Base-by-base conservation (phyloP, 2,113 vertebrate genomes). In the Halichoerus grypus region DNA sequence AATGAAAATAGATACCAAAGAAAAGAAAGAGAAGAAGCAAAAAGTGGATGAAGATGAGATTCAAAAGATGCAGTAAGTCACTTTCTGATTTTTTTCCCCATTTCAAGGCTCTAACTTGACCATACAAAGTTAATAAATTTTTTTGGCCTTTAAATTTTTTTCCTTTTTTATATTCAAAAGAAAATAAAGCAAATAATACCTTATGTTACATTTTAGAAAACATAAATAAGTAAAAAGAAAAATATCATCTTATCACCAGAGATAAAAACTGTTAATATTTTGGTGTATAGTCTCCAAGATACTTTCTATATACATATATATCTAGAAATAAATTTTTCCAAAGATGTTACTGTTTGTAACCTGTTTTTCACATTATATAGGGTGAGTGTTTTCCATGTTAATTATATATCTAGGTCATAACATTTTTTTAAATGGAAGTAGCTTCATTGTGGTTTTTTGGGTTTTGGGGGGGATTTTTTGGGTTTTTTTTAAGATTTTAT, bases 11-110 rank as follows among this genome's bases (percentile, higher is more conserved):
- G 99, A 99, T 92, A 98, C 99, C 92, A 99, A 99, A 97, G 99
- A 99, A 98, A 99, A 99, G 91, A 99, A 99, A 98, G 99, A 99
- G 84, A 99, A 99, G 95, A 99, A 99, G 85, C 99, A 99, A 24
- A 99, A 99, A 72, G 99, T 99, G 11, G 99, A 99, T n/a, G 99
- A 99, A 98, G 99, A 99, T 85, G 99, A 99, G 98, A 99, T 99
- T 93, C 99, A 99, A 97, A 99, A 99, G 98, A 99, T 99, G 99
- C 99, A 99, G 99, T 99, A 98, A 99, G 99, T 98, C 84, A n/a
- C 2, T 80, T 94, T 67, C 19, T 33, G 24, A 21, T 26, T 85
- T 51, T 76, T 42, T n/a, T 2, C 72, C 63, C 57, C 59, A 8
- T 39, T 36, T 77, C 22, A 57, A 77, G 28, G 24, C 10, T 42